Evolutionary conservation across 2,888 invertebrate species (phyloP), one percentile per base, ranked within the genome.

Genomic region (Serrognathus titanus): DNA sequence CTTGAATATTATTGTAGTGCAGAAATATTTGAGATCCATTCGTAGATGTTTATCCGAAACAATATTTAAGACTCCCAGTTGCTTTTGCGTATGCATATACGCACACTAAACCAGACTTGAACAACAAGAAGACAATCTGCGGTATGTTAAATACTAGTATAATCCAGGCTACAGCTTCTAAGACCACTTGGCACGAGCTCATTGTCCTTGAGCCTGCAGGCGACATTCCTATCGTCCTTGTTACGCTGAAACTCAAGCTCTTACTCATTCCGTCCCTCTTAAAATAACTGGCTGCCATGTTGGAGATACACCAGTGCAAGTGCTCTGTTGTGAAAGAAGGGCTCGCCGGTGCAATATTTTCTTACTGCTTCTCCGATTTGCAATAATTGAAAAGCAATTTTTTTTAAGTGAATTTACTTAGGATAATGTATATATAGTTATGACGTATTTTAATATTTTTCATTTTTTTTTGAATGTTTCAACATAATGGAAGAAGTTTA

Each of bases 181-280:
- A 43, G 43, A 63, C 63, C 63, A 63, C 63, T 63, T 63, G 58
- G 63, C 62, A 62, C 63, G 54, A 54, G 52, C 58, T 56, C 59
- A 63, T 63, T 63, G 64, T 64, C 61, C 60, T 62, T 59, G 62
- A 58, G 60, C 60, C 64, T 64, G 64, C 62, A 55, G 59, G 62
- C 64, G 62, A 63, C 64, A 64, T 62, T 64, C 62, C 59, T 64
- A 61, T 63, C 62, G 55, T 62, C 62, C 61, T 62, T 59, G 62
- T 64, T 62, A 55, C 57, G 62, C 54, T 58, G 58, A 53, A 53
- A 53, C 53, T 60, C 57, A 57, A 58, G 57, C 43, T 48, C 48
- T n/a, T 9, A 36, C 41, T 51, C 53, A 55, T 58, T 48, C 58
- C 45, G 35, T 57, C 53, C 53, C 48, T 58, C 48, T 52, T 40